phyloP scores from a whole-genome alignment of 2,113 vertebrate species.

The Willisornis vidua region DNA sequence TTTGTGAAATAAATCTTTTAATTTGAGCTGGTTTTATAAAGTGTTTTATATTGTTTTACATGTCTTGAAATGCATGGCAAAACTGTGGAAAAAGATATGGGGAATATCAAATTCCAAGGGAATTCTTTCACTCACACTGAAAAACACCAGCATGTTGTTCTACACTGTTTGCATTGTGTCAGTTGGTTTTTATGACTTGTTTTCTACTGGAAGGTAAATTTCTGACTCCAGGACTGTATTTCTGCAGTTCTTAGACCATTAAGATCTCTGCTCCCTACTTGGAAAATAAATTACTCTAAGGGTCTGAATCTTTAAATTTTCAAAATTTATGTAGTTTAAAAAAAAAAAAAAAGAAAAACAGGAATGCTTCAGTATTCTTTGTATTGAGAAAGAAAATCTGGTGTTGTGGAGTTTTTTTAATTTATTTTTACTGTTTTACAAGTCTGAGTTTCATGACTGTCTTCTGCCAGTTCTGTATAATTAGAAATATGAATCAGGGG shows the following conservation, averaged over 20 bases:
- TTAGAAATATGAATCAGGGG: background rate
- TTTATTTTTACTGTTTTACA: background rate
- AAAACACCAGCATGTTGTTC: background rate
- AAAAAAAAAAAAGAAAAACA: background rate
- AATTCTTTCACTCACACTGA: background rate
- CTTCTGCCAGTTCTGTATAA: background rate
- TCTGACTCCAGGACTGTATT: background rate
- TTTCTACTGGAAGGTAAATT: background rate
- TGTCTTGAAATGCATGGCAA: background rate
- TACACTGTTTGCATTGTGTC: background rate
- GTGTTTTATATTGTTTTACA: background rate
- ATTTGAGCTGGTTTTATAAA: background rate
- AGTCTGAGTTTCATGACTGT: background rate
- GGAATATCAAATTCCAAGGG: background rate
- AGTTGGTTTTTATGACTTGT: accelerated
- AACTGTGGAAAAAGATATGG: background rate
- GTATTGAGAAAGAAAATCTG: background rate
- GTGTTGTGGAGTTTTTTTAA: background rate
- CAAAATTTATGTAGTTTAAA: background rate
- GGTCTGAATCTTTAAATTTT: background rate
- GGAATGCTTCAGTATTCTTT: background rate
- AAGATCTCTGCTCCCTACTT: background rate
- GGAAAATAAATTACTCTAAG: background rate
- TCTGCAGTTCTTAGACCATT: background rate
- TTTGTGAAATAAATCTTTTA: background rate